Evolutionary conservation across 2,113 vertebrate genomes (phyloP).

Genomic region (Artemisiospiza belli): DNA sequence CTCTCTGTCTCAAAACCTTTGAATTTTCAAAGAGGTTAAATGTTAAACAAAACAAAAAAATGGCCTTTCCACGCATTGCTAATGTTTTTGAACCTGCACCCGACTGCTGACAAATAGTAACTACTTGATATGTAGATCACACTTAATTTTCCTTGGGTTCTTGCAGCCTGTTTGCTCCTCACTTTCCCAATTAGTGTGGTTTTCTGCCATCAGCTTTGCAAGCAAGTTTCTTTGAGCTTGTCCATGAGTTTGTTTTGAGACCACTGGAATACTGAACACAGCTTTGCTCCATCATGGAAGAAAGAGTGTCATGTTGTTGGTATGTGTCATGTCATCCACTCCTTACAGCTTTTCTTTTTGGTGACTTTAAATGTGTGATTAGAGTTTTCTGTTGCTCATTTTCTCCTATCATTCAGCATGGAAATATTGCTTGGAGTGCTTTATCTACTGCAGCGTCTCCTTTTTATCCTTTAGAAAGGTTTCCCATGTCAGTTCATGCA

Average conservation of each 20-base stretch:
- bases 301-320: background rate
- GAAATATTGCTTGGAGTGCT: background rate
- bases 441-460: background rate
- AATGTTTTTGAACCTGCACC: background rate
- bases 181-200: background rate
- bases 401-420: background rate
- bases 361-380: background rate
- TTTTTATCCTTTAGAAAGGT: background rate
- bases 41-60: background rate
- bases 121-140: background rate
- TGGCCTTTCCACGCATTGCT: background rate
- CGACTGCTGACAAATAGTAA: background rate
- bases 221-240: background rate
- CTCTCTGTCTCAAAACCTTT: background rate
- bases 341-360: background rate
- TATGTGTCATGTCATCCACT: background rate
- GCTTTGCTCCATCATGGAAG: rapidly evolving
- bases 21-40: background rate
- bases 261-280: background rate
- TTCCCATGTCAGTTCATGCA: background rate
- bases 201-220: background rate
- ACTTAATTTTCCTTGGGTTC: background rate
- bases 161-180: background rate
- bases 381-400: background rate
- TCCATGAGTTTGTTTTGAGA: background rate